Percentiles rank a stretch among this genome's conserved stretches.
Evolutionary conservation across 2,797 vertebrate species (phyloP).

Genomic region (Steatocranus sp.): DNA sequence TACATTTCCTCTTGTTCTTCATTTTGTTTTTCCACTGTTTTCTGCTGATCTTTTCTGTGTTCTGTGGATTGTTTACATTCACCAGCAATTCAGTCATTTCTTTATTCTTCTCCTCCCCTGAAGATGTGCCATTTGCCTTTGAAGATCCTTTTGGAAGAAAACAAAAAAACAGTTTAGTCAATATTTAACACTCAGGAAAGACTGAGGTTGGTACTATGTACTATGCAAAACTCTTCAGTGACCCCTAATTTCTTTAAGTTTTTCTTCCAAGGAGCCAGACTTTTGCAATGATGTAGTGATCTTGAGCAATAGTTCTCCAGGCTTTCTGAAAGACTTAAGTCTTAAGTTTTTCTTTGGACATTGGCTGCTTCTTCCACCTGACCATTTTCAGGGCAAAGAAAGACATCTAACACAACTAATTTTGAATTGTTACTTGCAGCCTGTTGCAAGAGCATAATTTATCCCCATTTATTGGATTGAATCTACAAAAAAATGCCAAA

Average conservation of each 20-base stretch:
- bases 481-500: not conserved
- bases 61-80: not conserved
- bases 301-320: not conserved
- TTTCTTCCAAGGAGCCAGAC: not conserved
- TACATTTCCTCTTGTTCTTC: constrained; percentile 73
- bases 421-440: not conserved
- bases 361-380: not conserved
- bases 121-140: not conserved
- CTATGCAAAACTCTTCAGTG: not conserved
- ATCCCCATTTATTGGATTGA: not conserved
- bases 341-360: not conserved
- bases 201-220: not conserved
- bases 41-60: constrained; percentile 46
- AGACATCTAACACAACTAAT: not conserved
- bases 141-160: not conserved
- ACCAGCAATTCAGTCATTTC: not conserved
- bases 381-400: not conserved
- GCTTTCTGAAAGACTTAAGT: not conserved
- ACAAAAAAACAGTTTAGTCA: not conserved
- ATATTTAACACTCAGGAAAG: not conserved
- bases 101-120: not conserved
- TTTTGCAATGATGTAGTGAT: not conserved
- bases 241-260: not conserved
- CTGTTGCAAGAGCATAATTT: not conserved
- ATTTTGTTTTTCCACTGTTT: constrained; percentile 76